Conservation (phyloP, 1,140 invertebrate genomes). For the Leptinotarsa texana region DNA sequence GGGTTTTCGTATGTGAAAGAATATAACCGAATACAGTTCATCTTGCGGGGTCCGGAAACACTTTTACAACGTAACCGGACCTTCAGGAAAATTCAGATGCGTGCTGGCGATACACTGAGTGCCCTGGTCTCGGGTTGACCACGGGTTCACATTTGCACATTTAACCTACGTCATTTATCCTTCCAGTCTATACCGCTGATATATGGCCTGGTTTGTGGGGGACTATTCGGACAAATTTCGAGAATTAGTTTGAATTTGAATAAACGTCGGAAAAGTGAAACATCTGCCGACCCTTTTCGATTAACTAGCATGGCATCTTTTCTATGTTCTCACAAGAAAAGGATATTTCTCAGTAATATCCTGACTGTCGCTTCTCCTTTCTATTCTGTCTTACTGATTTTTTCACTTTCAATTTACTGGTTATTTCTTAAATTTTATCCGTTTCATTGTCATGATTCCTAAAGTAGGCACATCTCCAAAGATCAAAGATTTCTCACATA, state of each 20-base stretch:
- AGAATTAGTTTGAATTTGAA: slow-evolving; percentile 10
- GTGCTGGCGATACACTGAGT: neutral
- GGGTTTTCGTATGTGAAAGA: slow-evolving; percentile 9
- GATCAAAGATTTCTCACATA: too few relatives aligned
- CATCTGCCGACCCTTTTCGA: too few relatives aligned
- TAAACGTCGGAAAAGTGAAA: too few relatives aligned
- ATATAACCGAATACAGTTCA: neutral
- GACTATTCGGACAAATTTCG: slow-evolving; percentile 6
- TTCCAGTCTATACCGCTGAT: slow-evolving; percentile 11
- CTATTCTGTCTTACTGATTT: too few relatives aligned
- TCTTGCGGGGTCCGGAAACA: slow-evolving; percentile 11
- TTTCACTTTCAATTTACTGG: too few relatives aligned
- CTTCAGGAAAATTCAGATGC: slow-evolving; percentile 14
- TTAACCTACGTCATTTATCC: slow-evolving; percentile 23
- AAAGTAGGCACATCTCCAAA: too few relatives aligned
- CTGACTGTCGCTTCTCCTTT: too few relatives aligned
- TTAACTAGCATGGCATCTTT: too few relatives aligned
- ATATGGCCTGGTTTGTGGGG: slow-evolving; percentile 13
- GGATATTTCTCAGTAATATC: too few relatives aligned
- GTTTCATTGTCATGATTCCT: too few relatives aligned
- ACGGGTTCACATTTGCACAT: slow-evolving; percentile 6
- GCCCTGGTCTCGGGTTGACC: slow-evolving; percentile 14
- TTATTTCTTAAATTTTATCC: too few relatives aligned
- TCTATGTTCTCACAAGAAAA: too few relatives aligned
- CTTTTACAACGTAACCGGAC: neutral